Evolutionary conservation across 2,113 vertebrate species (phyloP), one percentile per base, ranked within the genome.

Genomic region (Callithrix jacchus): DNA sequence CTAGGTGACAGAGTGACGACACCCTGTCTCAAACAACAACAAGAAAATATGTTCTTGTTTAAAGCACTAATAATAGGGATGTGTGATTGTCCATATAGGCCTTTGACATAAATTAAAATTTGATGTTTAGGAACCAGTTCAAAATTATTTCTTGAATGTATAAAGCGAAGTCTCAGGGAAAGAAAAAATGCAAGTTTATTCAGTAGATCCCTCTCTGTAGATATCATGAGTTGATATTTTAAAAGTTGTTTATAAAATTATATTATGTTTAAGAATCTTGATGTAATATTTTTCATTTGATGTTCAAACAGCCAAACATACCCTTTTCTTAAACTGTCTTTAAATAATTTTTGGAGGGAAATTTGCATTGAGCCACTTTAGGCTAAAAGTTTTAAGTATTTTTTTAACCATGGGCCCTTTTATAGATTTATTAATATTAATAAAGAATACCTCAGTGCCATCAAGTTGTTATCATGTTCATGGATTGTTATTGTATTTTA

Each of bases 401-500:
- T 11, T 93, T 16, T 92, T 23, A 84, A 47, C 8, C 80, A 0
- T 94, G n/a, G 25, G 76, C 32, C 25, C 35, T 54, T 93, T 87
- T 71, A 68, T 85, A 84, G 16, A 37, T 64, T 87, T 17, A 70
- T 82, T 91, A 88, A 32, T 92, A 74, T 92, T 95, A 73, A 61
- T 68, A 93, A 87, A 92, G 20, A 92, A 92, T 47, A 42, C 27
- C 37, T 88, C 81, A 83, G 0, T 87, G 14, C 8, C 32, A 0
- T 87, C 42, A 82, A 40, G 30, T 23, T 45, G 93, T 73, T 80
- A 73, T 30, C 76, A 47, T 84, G n/a, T 93, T 77, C 80, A 5
- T 89, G 70, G 2, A 47, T 90, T 64, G 64, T 83, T 54, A 81
- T n/a, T 93, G 17, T 91, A 95, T 91, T 95, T 96, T 94, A 87